Evolutionary conservation across 2,888 invertebrate species (phyloP), one percentile per base, ranked within the genome.

Genomic region (Hirtodrosophila duncani): DNA sequence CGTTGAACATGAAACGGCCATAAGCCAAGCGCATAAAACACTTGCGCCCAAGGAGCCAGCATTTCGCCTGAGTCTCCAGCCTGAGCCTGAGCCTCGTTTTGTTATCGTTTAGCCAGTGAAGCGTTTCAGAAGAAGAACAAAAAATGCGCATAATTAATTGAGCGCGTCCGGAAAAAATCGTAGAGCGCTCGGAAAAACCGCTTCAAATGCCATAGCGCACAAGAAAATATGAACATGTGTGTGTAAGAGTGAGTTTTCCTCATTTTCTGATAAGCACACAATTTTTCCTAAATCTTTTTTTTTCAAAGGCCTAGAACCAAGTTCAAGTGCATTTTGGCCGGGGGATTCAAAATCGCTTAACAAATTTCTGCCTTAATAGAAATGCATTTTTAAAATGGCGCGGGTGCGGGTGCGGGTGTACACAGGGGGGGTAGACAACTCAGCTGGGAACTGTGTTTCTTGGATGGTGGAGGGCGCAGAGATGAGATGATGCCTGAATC

Each of bases 91-190:
- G 36, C 18, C 33, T 10, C 39, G 41, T 42, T 55, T 39, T 42
- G 58, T 55, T 64, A 65, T 62, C 65, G 56, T 56, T 60, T 55
- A 34, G 43, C 21, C 60, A 57, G 44, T 49, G 58, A 61, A 56
- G 63, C 65, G 58, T 65, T 63, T n/a, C n/a, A n/a, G n/a, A n/a
- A n/a, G n/a, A n/a, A n/a, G n/a, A n/a, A n/a, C n/a, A 45, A 56
- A 45, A 63, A 67, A 56, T 42, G 59, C 51, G 48, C 69, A 61
- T 68, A 66, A 69, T 66, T 69, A 68, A 69, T 68, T 55, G 55
- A 50, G 44, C 43, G 61, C 17, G 60, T 51, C 43, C 27, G 23
- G 27, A 41, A 48, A 52, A 49, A 57, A 55, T 41, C 50, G 11
- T 26, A 18, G 14, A 34, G 26, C 21, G 36, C 37, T 46, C 36